These are phyloP conservation scores for Stenodera caucasica DNA, from an alignment of 2,888 invertebrate genomes.

Conservation along the genomic window DNA sequence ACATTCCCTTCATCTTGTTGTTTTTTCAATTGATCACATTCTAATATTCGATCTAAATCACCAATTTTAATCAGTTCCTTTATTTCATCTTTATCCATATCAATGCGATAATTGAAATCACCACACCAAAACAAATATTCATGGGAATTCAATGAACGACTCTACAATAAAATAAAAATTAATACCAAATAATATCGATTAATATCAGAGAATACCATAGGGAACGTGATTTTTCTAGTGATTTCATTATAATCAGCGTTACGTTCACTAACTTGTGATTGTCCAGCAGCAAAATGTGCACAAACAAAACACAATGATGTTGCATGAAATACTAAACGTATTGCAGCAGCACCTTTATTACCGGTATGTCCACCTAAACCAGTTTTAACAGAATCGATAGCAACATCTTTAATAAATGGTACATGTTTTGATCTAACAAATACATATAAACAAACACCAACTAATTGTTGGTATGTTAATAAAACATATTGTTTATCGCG, in stretches of 20 bases:
- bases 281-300: slow-evolving; percentile 98
- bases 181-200: not conserved
- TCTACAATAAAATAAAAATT: slow-evolving; percentile 55
- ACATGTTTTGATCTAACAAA: slow-evolving; percentile 90
- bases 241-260: slow-evolving; percentile 98
- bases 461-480: slow-evolving; percentile 91
- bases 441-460: slow-evolving; percentile 96
- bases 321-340: slow-evolving; percentile 87
- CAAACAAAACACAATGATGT: slow-evolving; percentile 98
- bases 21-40: slow-evolving; percentile 84
- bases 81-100: slow-evolving; percentile 92
- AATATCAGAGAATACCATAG: slow-evolving; percentile 63
- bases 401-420: slow-evolving; percentile 88
- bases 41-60: slow-evolving; percentile 74
- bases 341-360: slow-evolving; percentile 95
- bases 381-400: slow-evolving; percentile 95
- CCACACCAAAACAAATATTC: slow-evolving; percentile 99
- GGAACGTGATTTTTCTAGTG: slow-evolving; percentile 84
- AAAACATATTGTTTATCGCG: slow-evolving; percentile 83
- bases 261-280: slow-evolving; percentile 90
- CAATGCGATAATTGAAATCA: slow-evolving; percentile 98
- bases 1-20: slow-evolving; percentile 81
- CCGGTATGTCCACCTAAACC: slow-evolving; percentile 96
- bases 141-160: slow-evolving; percentile 88
- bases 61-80: slow-evolving; percentile 78